Conservation (phyloP, 1,140 invertebrate species). For the Diuraphis noxia region DNA sequence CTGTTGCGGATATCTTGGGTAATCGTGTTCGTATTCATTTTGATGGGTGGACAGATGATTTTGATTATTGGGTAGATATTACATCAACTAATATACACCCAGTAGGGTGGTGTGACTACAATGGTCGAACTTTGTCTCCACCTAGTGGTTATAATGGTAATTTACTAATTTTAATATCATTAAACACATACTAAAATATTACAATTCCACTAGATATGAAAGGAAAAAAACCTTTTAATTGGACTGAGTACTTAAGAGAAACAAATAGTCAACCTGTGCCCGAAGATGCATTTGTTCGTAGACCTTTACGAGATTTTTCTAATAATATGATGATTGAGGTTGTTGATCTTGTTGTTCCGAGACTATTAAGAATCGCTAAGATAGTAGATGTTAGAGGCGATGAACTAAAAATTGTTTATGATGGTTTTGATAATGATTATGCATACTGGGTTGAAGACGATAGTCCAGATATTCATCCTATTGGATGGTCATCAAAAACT, state of each 20-base stretch:
- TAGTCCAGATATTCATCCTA: slow-evolving; percentile 85
- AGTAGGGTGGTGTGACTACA: slow-evolving; percentile 87
- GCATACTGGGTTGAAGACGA: slow-evolving; percentile 91
- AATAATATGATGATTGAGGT: slow-evolving; percentile 77
- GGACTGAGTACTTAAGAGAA: slow-evolving; percentile 81
- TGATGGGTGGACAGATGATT: slow-evolving; percentile 91
- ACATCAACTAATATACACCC: slow-evolving; percentile 91
- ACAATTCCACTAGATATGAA: slow-evolving; percentile 67
- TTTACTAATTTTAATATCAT: not conserved
- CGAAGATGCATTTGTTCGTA: slow-evolving; percentile 78
- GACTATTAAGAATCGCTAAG: slow-evolving; percentile 83
- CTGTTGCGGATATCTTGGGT: slow-evolving; percentile 81
- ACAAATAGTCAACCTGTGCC: slow-evolving; percentile 78
- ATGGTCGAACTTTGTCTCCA: slow-evolving; percentile 77
- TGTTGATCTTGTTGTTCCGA: slow-evolving; percentile 82
- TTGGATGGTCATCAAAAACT: slow-evolving; percentile 87
- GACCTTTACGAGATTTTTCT: slow-evolving; percentile 73
- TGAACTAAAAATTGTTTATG: slow-evolving; percentile 83
- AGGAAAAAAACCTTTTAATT: slow-evolving; percentile 71
- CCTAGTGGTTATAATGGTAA: slow-evolving; percentile 72
- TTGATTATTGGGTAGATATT: slow-evolving; percentile 91
- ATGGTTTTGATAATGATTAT: slow-evolving; percentile 86
- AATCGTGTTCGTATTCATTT: slow-evolving; percentile 88
- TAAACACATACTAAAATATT: not conserved
- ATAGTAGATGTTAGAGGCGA: slow-evolving; percentile 77